A percentile compares a stretch with the other conserved stretches of the same genome.
phyloP scores from a whole-genome alignment of 2,888 invertebrate species.

The Caenorhabditis sp. region DNA sequence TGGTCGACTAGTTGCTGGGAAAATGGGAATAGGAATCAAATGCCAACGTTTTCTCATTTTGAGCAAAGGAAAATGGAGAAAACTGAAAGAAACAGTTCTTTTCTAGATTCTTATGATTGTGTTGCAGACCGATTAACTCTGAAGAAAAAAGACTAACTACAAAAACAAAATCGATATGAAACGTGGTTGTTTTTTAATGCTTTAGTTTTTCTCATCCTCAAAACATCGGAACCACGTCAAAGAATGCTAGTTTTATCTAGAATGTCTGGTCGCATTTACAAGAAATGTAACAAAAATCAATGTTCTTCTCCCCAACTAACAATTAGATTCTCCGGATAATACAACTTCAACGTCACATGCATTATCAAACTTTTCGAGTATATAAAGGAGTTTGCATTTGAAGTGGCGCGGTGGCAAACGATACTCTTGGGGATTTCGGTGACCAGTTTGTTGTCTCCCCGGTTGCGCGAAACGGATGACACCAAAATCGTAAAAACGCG shows the following conservation, averaged over 20 bases:
- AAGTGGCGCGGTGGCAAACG: conserved; percentile 51
- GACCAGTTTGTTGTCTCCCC: conserved; percentile 52
- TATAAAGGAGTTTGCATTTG: conserved; percentile 48
- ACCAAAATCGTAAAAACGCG: conserved; percentile 53
- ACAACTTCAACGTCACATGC: conserved; percentile 12
- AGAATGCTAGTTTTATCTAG: conserved; percentile 13
- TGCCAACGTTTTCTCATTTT: neutral
- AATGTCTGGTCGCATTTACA: conserved; percentile 36
- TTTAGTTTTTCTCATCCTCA: conserved; percentile 6
- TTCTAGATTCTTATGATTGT: neutral
- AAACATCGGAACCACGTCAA: neutral
- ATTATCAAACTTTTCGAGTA: conserved; percentile 43
- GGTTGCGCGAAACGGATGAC: conserved; percentile 10
- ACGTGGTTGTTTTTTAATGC: too few relatives aligned
- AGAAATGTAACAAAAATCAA: neutral
- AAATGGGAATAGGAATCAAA: neutral
- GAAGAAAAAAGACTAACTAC: conserved; percentile 7
- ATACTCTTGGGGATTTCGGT: conserved; percentile 60
- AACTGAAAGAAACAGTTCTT: neutral
- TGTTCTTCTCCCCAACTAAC: neutral
- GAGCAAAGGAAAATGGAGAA: neutral
- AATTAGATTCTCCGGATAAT: neutral
- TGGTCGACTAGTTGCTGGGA: conserved; percentile 27
- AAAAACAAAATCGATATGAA: too few relatives aligned
- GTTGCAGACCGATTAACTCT: conserved; percentile 1